Percentiles rank a stretch among this genome's conserved stretches.
phyloP scores from a whole-genome alignment of 2,797 vertebrate genomes.

The Intellagama lesueurii region DNA sequence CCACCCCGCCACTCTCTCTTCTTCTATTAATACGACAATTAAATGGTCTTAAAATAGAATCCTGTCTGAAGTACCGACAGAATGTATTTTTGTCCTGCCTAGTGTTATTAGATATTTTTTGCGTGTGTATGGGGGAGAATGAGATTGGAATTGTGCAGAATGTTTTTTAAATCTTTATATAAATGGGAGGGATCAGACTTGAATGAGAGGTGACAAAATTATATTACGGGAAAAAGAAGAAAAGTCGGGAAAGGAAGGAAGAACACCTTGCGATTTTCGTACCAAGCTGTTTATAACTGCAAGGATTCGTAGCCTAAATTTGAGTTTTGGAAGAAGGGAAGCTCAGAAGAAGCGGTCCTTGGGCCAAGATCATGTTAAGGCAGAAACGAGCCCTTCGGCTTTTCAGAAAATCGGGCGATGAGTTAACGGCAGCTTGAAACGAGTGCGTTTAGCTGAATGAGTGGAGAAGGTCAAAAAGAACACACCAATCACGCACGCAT shows the following conservation, averaged over 20 bases:
- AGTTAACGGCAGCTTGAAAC: not conserved
- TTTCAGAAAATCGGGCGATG: not conserved
- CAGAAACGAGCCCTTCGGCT: not conserved
- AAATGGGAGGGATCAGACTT: not conserved
- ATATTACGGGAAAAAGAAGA: not conserved
- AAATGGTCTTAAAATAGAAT: constrained; percentile 25
- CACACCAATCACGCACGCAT: rapidly evolving
- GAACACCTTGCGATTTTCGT: not conserved
- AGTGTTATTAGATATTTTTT: not conserved
- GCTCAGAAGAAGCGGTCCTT: not conserved
- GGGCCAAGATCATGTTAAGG: not conserved
- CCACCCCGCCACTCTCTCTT: no score
- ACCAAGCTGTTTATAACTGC: no score
- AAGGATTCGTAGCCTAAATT: no score
- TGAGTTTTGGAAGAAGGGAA: not conserved
- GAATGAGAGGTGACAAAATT: not conserved
- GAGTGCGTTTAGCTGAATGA: not conserved
- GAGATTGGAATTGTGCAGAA: not conserved
- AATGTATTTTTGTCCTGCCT: not conserved
- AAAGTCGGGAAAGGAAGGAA: not conserved
- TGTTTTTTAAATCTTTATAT: not conserved
- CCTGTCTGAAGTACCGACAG: not conserved
- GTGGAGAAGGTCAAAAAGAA: not conserved
- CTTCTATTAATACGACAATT: constrained; percentile 23
- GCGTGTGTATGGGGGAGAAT: not conserved